A percentile compares a stretch with the other conserved stretches of the same genome.
Conservation (phyloP, 1,140 invertebrate genomes). For the Semibalanus balanoides region DNA sequence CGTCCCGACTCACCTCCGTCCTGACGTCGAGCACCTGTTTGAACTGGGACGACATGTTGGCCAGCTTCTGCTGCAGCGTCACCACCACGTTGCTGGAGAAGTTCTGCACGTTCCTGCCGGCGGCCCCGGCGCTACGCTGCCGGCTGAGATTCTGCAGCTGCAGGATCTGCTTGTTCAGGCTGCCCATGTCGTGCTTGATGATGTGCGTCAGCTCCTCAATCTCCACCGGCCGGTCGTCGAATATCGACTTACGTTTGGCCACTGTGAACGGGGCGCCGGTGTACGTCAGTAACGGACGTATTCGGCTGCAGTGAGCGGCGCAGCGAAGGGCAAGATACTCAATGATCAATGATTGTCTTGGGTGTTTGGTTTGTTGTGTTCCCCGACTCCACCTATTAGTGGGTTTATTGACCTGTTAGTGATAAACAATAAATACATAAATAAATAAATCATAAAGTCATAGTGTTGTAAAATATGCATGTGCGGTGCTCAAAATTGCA, state of each 20-base stretch:
- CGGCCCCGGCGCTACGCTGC: constrained; percentile 30
- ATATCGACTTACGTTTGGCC: constrained; percentile 91
- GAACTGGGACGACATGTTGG: constrained; percentile 91
- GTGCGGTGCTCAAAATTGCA: too few species aligned
- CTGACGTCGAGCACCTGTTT: constrained; percentile 82
- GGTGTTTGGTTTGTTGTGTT: too few species aligned
- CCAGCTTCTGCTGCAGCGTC: constrained; percentile 84
- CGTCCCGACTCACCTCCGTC: constrained; percentile 45
- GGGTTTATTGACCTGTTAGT: too few species aligned
- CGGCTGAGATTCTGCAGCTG: constrained; percentile 58
- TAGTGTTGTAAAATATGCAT: constrained; percentile 4
- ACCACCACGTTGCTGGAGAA: constrained; percentile 94
- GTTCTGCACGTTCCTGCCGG: constrained; percentile 66
- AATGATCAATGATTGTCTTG: too few species aligned
- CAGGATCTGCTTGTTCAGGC: constrained; percentile 88
- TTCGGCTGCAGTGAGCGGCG: too few species aligned
- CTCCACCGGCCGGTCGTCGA: constrained; percentile 88
- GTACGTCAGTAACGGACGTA: not conserved
- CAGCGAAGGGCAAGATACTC: too few species aligned
- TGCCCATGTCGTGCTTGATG: constrained; percentile 90
- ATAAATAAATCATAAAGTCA: not conserved
- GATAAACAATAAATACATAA: not conserved
- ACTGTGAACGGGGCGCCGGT: constrained; percentile 40
- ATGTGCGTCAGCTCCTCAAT: constrained; percentile 96
- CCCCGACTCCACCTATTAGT: too few species aligned